These are phyloP conservation scores for Porites evermanni DNA, from an alignment of 92 coral and sea anemone species.

Conservation along the genomic window DNA sequence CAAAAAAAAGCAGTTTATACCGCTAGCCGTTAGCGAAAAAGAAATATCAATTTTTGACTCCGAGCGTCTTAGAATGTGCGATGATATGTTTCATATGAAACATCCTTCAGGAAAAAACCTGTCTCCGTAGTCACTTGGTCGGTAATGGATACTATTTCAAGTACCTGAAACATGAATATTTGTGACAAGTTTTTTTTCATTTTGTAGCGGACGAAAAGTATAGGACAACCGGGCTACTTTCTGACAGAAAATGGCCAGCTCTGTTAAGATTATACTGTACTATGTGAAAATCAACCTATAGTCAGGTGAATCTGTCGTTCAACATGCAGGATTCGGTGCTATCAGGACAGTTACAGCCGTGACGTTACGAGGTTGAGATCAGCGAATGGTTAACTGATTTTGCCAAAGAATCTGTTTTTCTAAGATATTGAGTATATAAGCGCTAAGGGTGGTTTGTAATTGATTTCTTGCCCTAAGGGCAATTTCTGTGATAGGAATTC, in stretches of 20 bases:
- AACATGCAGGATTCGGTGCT: neutral
- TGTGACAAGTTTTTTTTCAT: too few relatives aligned
- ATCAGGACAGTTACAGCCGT: neutral
- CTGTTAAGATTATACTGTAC: too few relatives aligned
- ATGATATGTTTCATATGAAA: conserved; percentile 10
- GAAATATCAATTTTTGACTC: neutral
- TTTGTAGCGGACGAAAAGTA: too few relatives aligned
- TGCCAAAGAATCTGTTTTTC: neutral
- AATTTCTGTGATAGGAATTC: too few relatives aligned
- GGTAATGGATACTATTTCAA: neutral
- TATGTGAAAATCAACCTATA: too few relatives aligned
- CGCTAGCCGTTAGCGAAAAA: neutral
- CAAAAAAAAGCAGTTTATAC: neutral
- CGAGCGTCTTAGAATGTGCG: neutral
- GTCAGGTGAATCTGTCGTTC: too few relatives aligned
- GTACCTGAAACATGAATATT: neutral
- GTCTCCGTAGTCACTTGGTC: neutral
- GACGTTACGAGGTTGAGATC: conserved; percentile 2
- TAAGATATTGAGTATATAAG: too few relatives aligned
- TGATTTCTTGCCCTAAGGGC: too few relatives aligned
- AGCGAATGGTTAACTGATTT: neutral
- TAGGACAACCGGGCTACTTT: too few relatives aligned
- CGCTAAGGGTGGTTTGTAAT: too few relatives aligned
- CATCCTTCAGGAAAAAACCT: conserved; percentile 3
- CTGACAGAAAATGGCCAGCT: too few relatives aligned